Percentiles rank a stretch among this genome's conserved stretches.
phyloP scores from a whole-genome alignment of 1,140 invertebrate genomes.

The Danaus plexippus region DNA sequence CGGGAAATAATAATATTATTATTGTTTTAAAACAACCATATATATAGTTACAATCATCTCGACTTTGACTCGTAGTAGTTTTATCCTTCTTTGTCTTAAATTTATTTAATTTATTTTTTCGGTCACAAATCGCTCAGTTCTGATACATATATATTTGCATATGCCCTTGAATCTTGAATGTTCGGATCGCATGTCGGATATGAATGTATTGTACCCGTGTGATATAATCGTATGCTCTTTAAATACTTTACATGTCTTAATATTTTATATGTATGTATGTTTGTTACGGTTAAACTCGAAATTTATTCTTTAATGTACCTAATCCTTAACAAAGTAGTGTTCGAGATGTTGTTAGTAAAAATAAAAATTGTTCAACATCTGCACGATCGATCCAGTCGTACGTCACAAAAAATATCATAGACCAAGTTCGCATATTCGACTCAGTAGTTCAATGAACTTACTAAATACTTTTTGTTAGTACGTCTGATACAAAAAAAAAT shows the following conservation, averaged over 20 bases:
- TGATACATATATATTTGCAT: slow-evolving; percentile 59
- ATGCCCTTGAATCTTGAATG: slow-evolving; percentile 50
- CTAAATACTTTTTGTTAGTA: slow-evolving; percentile 59
- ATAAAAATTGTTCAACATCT: slow-evolving; percentile 32
- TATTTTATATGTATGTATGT: no score
- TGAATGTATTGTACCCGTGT: slow-evolving; percentile 34
- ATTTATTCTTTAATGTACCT: no score
- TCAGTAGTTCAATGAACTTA: slow-evolving; percentile 37
- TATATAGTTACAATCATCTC: no score
- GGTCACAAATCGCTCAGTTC: slow-evolving; percentile 40
- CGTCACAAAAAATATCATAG: slow-evolving; percentile 55
- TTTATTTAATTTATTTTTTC: slow-evolving; percentile 26
- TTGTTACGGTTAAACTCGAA: no score
- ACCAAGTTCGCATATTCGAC: slow-evolving; percentile 63
- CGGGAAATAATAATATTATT: no score
- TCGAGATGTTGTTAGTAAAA: no score
- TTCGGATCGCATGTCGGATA: slow-evolving; percentile 38
- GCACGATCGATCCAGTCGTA: slow-evolving; percentile 46
- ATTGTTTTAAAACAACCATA: no score
- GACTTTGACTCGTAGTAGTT: slow-evolving; percentile 28
- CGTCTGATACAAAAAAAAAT: slow-evolving; percentile 38
- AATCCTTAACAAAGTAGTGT: no score
- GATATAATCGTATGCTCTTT: slow-evolving; percentile 24
- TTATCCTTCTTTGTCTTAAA: slow-evolving; percentile 36
- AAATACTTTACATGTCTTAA: no score